These are phyloP conservation scores for Thamnaconus septentrionalis DNA, from an alignment of 2,113 vertebrate genomes.

Conservation along the genomic window DNA sequence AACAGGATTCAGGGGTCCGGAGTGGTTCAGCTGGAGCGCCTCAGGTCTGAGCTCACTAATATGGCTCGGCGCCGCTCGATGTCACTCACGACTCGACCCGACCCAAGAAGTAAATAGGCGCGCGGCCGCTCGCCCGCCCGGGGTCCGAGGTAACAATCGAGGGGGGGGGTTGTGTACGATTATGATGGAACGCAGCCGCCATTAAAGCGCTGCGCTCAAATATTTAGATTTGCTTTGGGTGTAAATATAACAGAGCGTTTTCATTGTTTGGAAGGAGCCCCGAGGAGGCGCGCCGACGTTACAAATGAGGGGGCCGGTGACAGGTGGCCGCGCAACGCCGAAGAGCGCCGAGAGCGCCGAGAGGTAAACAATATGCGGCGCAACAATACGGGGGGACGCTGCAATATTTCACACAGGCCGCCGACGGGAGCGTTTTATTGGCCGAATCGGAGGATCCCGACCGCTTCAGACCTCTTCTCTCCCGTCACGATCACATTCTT, in stretches of 20 bases:
- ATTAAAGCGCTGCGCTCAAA: slow-evolving; percentile 71
- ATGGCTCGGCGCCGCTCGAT: slow-evolving; percentile 58
- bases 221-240: slow-evolving; percentile 78
- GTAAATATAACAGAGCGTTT: slow-evolving; percentile 75
- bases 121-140: slow-evolving; percentile 27
- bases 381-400: slow-evolving; percentile 39
- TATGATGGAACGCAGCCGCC: slow-evolving; percentile 62
- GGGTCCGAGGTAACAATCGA: slow-evolving; percentile 75
- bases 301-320: slow-evolving; percentile 64
- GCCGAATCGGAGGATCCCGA: neutral
- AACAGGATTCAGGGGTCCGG: slow-evolving; percentile 73
- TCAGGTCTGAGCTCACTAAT: slow-evolving; percentile 69
- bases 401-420: slow-evolving; percentile 25
- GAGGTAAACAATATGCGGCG: slow-evolving; percentile 59
- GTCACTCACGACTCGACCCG: slow-evolving; percentile 64
- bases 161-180: slow-evolving; percentile 61
- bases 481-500: neutral
- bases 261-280: slow-evolving; percentile 66
- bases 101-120: slow-evolving; percentile 70
- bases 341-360: slow-evolving; percentile 24
- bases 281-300: slow-evolving; percentile 44
- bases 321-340: slow-evolving; percentile 62
- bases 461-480: too few species aligned
- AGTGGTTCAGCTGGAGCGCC: slow-evolving; percentile 69
- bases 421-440: neutral